Evolutionary conservation across 2,888 invertebrate species (phyloP).

Genomic region (Mythimna albipuncta): DNA sequence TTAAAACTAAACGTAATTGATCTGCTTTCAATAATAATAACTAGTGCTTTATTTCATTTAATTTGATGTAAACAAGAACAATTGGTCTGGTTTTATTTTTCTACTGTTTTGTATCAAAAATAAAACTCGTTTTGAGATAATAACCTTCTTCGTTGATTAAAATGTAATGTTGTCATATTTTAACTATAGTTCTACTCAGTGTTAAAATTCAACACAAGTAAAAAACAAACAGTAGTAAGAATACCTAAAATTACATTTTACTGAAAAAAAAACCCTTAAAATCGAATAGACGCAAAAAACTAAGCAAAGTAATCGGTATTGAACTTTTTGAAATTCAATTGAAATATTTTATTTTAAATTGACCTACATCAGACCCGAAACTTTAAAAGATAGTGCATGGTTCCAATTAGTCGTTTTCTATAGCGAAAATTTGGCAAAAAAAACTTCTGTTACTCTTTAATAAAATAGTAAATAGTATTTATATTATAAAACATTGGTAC

Average conservation of each 20-base stretch:
- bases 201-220: not conserved
- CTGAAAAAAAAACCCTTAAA: no score
- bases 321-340: not conserved
- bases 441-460: no score
- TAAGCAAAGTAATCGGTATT: not conserved
- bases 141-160: not conserved
- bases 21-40: not conserved
- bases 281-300: not conserved
- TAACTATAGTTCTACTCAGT: not conserved
- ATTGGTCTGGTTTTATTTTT: not conserved
- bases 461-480: no score
- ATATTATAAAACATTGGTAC: no score
- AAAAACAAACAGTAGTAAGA: no score
- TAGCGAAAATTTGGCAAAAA: no score
- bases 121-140: not conserved
- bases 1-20: not conserved
- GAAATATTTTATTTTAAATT: no score
- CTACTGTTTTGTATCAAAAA: not conserved
- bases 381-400: no score
- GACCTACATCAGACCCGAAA: no score
- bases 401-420: no score
- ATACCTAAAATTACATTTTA: not conserved
- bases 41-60: not conserved
- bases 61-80: constrained; percentile 20
- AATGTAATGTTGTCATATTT: not conserved